Evolutionary conservation across 1,140 invertebrate genomes (phyloP).

Genomic region (Adoxophyes honmai): DNA sequence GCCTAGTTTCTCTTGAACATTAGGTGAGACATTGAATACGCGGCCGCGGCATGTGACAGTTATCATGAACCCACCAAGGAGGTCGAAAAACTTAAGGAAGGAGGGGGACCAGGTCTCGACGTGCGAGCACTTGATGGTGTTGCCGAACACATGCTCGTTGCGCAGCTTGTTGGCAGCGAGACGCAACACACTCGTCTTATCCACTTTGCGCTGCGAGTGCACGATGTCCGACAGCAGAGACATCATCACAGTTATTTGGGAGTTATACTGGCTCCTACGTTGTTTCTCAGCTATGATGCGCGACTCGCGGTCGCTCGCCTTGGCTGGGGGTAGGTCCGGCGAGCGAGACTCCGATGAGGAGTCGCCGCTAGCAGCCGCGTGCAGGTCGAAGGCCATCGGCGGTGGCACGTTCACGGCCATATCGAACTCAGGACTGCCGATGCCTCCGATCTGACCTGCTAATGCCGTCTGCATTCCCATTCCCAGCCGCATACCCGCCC

Average conservation of each 20-base stretch:
- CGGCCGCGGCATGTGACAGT: constrained; percentile 89
- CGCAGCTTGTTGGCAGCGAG: constrained; percentile 89
- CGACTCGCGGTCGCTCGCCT: constrained; percentile 82
- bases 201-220: constrained; percentile 88
- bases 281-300: constrained; percentile 93
- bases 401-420: constrained; percentile 41
- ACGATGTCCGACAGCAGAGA: constrained; percentile 89
- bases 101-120: constrained; percentile 63
- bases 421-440: constrained; percentile 38
- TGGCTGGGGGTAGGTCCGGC: constrained; percentile 47
- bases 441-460: constrained; percentile 38
- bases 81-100: constrained; percentile 76
- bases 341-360: constrained; percentile 63
- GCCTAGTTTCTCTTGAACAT: constrained; percentile 90
- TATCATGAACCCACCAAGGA: constrained; percentile 86
- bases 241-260: constrained; percentile 89
- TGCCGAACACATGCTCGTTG: constrained; percentile 77
- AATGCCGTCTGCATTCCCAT: constrained; percentile 39
- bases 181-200: constrained; percentile 94
- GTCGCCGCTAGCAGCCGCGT: constrained; percentile 44
- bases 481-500: constrained; percentile 35
- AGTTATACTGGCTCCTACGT: constrained; percentile 92
- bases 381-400: constrained; percentile 36
- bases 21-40: constrained; percentile 91
- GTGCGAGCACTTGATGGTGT: constrained; percentile 67